phyloP scores from a whole-genome alignment of 2,888 invertebrate genomes.

The Synergus itoensis region DNA sequence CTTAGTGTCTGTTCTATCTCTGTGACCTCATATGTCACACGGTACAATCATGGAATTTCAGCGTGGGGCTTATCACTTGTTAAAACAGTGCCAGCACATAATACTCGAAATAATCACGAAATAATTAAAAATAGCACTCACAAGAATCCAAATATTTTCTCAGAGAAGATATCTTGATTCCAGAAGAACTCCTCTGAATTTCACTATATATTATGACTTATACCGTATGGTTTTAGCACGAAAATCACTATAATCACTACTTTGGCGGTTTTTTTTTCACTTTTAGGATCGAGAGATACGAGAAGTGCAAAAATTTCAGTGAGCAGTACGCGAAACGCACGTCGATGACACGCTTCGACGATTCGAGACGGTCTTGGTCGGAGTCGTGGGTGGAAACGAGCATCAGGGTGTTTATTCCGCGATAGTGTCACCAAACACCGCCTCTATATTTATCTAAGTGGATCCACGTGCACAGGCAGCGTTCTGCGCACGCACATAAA shows the following conservation, averaged over 20 bases:
- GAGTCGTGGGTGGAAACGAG: constrained; percentile 51
- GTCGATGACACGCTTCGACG: constrained; percentile 25
- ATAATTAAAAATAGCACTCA: not conserved
- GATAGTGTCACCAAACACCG: constrained; percentile 66
- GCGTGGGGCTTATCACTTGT: not conserved
- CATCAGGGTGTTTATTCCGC: constrained; percentile 58
- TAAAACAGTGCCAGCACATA: not conserved
- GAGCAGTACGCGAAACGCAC: constrained; percentile 22
- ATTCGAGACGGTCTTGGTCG: constrained; percentile 15
- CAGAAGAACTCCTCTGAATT: not conserved
- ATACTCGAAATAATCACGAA: not conserved
- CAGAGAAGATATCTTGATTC: not conserved
- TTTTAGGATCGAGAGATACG: not conserved
- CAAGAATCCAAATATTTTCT: not conserved
- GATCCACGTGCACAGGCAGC: constrained; percentile 63
- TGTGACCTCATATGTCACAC: constrained; percentile 47
- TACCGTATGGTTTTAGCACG: not conserved
- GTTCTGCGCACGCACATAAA: constrained; percentile 52
- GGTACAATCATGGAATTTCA: constrained; percentile 27
- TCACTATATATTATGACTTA: not conserved
- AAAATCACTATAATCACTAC: not conserved
- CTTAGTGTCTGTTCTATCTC: constrained; percentile 55
- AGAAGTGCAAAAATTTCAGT: not conserved
- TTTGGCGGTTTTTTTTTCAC: not conserved
- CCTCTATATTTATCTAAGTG: constrained; percentile 68